Evolutionary conservation across 2,113 vertebrate species (phyloP), one percentile per base, ranked within the genome.

Genomic region (Charadrius vociferus): DNA sequence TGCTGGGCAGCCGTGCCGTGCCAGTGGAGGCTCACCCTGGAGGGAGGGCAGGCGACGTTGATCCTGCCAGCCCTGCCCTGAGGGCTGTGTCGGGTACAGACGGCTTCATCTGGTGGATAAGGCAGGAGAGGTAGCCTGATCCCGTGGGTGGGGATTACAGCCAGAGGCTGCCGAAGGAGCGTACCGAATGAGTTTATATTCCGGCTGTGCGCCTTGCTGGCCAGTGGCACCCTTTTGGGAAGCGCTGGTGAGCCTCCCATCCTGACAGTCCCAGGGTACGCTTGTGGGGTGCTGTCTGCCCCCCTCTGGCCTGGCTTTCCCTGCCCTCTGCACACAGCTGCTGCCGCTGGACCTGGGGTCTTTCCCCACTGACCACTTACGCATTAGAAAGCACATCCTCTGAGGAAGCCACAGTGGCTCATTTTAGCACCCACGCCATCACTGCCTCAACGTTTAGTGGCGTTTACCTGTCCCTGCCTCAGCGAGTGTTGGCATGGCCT

Each of bases 241-340:
- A 75, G 62, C 4, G 8, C 67, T 75, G 36, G 43, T 83, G 61
- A 66, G 30, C 22, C 7, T 95, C 16, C 36, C 61, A 9, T 74
- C 27, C 41, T 0, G 1, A 3, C 24, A 29, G 62, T 47, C 52
- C 32, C 2, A 2, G 24, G 16, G 37, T 62, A 7, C 0, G 2
- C 36, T 52, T 67, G 9, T 20, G 26, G 13, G 21, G 23, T 86
- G n/a, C 80, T 63, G 12, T 65, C n/a, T 88, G 23, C 9, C 24
- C 27, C 10, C 3, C 18, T 81, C 12, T 34, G 24, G 37, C 4
- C 52, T 47, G 56, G 24, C 58, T 83, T 92, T 67, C 71, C 36
- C 11, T 72, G 34, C 14, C 34, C 7, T 55, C 58, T 27, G 43
- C 29, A 20, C 12, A 6, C 56, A 73, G 52, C 9, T 72, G 39